These are phyloP conservation scores for Tinea pellionella DNA, from an alignment of 2,888 invertebrate genomes.

Conservation along the genomic window DNA sequence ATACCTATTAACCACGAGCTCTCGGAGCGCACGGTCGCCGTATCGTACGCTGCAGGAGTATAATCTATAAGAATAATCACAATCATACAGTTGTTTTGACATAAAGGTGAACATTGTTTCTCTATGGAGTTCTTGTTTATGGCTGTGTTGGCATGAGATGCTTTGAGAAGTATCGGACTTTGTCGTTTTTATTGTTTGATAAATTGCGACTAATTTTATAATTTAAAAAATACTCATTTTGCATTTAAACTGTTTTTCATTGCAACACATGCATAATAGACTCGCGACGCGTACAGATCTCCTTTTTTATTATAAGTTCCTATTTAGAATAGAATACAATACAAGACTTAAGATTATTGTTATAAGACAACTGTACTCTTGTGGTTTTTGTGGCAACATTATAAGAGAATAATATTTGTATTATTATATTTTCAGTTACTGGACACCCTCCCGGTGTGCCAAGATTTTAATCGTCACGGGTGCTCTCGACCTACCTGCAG, in stretches of 20 bases:
- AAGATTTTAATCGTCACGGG: slow-evolving; percentile 99
- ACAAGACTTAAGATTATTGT: background rate
- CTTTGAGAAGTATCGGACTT: background rate
- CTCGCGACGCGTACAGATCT: background rate
- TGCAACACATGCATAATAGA: background rate
- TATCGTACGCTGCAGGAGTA: background rate
- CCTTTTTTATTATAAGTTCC: background rate
- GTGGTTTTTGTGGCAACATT: slow-evolving; percentile 8
- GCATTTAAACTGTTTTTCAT: background rate
- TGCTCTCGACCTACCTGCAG: slow-evolving; percentile 97
- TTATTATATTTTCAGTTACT: slow-evolving; percentile 87
- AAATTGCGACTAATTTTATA: background rate
- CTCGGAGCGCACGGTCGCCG: background rate
- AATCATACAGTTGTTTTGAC: background rate
- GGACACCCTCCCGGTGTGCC: slow-evolving; percentile 99
- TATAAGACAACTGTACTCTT: slow-evolving; percentile 1
- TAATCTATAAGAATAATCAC: background rate
- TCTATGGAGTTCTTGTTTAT: background rate
- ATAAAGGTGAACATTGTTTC: background rate
- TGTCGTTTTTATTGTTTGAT: background rate
- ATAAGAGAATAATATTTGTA: background rate
- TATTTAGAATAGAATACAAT: background rate
- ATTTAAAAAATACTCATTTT: background rate
- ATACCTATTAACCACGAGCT: slow-evolving; percentile 50
- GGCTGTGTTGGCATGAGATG: background rate